These are phyloP conservation scores for Geococcyx californianus DNA, from an alignment of 2,113 vertebrate species.

Conservation along the genomic window DNA sequence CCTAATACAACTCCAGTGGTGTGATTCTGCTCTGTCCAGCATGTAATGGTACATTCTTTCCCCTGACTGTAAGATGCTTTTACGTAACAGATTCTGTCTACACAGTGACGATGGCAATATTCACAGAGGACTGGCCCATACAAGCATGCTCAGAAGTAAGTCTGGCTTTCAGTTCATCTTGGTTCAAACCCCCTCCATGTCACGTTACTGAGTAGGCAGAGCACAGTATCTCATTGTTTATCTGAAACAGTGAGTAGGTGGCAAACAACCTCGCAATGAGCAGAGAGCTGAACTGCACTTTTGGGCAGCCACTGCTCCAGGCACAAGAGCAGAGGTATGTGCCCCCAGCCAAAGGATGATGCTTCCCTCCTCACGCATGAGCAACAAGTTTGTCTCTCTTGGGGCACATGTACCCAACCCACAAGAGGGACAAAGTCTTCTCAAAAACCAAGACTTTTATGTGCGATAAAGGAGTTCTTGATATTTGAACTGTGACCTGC, in stretches of 20 bases:
- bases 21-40: background rate
- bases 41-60: background rate
- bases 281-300: fast-evolving
- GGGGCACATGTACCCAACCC: background rate
- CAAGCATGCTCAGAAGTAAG: fast-evolving
- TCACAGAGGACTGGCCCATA: fast-evolving
- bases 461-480: background rate
- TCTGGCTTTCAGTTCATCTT: background rate
- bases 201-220: background rate
- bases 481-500: background rate
- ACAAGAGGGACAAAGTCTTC: background rate
- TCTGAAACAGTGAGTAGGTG: background rate
- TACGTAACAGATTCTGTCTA: fast-evolving
- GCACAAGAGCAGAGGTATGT: fast-evolving
- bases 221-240: background rate
- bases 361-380: background rate
- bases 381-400: too few relatives aligned
- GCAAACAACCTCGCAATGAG: background rate
- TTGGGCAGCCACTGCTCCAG: background rate
- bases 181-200: background rate
- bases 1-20: background rate
- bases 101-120: fast-evolving
- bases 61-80: background rate
- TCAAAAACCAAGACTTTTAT: background rate
- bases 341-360: background rate